Conservation (phyloP, 2,797 vertebrate species). For the Coregonus ussuriensis region DNA sequence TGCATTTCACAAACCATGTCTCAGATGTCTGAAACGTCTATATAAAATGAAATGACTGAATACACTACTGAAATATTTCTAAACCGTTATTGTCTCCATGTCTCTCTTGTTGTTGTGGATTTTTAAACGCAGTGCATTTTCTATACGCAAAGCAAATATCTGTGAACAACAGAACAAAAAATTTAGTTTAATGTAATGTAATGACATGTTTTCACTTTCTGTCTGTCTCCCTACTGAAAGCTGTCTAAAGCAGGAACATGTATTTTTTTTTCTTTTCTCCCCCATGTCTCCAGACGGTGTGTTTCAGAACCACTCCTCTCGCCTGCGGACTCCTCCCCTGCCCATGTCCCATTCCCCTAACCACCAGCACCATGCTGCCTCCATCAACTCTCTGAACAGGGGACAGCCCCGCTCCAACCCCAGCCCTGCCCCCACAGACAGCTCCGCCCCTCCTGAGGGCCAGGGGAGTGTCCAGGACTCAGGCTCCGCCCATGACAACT, state of each 20-base stretch:
- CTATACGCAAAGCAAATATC: no score
- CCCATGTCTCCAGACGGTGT: slow-evolving; percentile 66
- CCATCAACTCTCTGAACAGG: slow-evolving; percentile 91
- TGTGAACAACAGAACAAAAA: not conserved
- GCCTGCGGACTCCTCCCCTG: slow-evolving; percentile 90
- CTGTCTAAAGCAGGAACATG: not conserved
- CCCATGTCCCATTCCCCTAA: slow-evolving; percentile 91
- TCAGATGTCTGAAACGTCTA: not conserved
- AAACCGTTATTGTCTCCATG: not conserved
- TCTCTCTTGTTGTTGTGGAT: not conserved
- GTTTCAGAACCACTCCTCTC: slow-evolving; percentile 91
- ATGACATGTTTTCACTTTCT: not conserved
- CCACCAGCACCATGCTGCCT: slow-evolving; percentile 88
- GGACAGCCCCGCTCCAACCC: slow-evolving; percentile 90
- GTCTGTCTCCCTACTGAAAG: not conserved
- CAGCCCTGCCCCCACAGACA: slow-evolving; percentile 93
- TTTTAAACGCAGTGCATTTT: no score
- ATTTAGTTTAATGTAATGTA: not conserved
- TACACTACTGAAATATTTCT: slow-evolving; percentile 8
- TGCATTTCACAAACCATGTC: slow-evolving; percentile 16
- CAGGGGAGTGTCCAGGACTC: slow-evolving; percentile 83
- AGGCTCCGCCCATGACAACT: slow-evolving; percentile 91
- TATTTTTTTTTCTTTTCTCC: not conserved
- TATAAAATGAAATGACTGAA: slow-evolving; percentile 17
- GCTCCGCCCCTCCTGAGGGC: slow-evolving; percentile 89